Evolutionary conservation across 2,888 invertebrate genomes (phyloP).

Genomic region (Oscheius sp.): DNA sequence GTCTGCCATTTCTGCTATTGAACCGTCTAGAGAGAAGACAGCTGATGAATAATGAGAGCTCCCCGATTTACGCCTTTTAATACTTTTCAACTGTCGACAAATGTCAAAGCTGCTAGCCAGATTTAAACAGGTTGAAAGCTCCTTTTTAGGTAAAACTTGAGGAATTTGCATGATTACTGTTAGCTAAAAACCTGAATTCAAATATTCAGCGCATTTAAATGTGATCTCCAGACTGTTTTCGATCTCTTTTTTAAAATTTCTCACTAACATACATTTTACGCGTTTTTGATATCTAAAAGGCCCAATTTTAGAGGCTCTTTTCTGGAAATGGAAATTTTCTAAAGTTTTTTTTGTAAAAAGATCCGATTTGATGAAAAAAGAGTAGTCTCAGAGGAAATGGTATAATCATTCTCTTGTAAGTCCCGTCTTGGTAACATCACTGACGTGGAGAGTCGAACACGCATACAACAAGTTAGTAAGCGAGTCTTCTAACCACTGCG

Average conservation of each 20-base stretch:
- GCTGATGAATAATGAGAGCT: no score
- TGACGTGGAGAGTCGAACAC: conserved; percentile 34
- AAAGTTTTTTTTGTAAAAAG: not conserved
- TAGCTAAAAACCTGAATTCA: no score
- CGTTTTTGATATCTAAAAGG: not conserved
- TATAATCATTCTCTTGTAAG: conserved; percentile 45
- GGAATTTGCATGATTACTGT: no score
- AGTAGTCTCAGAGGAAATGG: conserved; percentile 36
- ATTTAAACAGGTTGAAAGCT: no score
- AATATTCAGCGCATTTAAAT: no score
- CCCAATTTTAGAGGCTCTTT: not conserved
- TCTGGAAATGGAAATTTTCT: not conserved
- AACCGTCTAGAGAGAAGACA: not conserved
- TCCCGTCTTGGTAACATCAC: conserved; percentile 48
- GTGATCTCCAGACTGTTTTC: no score
- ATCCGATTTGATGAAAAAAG: not conserved
- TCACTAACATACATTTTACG: no score
- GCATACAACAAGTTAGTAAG: not conserved
- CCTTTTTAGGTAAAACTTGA: no score
- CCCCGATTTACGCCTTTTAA: no score
- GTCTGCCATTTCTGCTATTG: not conserved
- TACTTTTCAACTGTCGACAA: no score
- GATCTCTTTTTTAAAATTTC: no score
- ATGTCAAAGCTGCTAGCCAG: no score
- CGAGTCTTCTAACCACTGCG: conserved; percentile 2